phyloP scores from a whole-genome alignment of 2,888 invertebrate genomes.

The Nemapogon koenigi region DNA sequence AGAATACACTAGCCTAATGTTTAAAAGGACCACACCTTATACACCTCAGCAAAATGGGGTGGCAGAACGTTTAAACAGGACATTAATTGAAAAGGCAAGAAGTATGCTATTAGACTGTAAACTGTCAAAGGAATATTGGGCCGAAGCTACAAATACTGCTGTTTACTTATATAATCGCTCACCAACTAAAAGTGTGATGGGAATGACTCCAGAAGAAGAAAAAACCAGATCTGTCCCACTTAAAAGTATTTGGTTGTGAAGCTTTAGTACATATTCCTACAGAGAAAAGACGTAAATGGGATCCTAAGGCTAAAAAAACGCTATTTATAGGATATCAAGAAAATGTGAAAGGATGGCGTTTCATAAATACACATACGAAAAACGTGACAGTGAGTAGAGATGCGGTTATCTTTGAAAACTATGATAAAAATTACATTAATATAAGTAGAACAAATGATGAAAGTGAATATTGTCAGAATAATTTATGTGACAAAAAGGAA shows the following conservation, averaged over 20 bases:
- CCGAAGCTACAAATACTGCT: conserved; percentile 13
- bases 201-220: conserved; percentile 12
- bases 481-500: no score
- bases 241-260: conserved; percentile 10
- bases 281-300: conserved; percentile 12
- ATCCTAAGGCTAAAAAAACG: conserved; percentile 11
- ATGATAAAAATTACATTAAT: no score
- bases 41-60: conserved; percentile 5
- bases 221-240: conserved; percentile 12
- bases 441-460: no score
- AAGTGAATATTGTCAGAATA: no score
- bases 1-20: conserved; percentile 6
- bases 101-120: conserved; percentile 11
- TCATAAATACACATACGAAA: conserved; percentile 4
- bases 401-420: conserved; percentile 12
- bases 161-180: conserved; percentile 13
- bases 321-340: conserved; percentile 14
- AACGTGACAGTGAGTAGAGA: conserved; percentile 12
- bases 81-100: conserved; percentile 8
- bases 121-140: conserved; percentile 16
- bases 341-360: conserved; percentile 10
- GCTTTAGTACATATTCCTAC: conserved; percentile 10
- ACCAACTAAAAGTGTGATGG: conserved; percentile 5
- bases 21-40: conserved; percentile 9
- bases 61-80: neutral